Evolutionary conservation across 2,888 invertebrate species (phyloP).

Genomic region (Xanthostigma xanthostigma): DNA sequence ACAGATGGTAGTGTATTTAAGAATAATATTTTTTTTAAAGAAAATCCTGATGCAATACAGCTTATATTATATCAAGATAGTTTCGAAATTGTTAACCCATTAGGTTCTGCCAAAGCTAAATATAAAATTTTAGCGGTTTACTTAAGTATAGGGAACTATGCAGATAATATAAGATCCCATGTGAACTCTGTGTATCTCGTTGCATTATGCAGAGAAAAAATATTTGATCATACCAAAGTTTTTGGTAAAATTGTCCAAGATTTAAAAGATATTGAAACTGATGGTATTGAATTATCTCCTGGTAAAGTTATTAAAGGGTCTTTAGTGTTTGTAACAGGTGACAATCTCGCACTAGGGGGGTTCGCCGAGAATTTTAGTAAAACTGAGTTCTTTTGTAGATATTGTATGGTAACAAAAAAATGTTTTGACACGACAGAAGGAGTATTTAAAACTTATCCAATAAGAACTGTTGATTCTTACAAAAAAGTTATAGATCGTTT

Average conservation of each 20-base stretch:
- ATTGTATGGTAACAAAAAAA: constrained; percentile 9
- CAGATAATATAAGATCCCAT: background rate
- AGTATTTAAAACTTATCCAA: background rate
- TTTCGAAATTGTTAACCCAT: constrained; percentile 14
- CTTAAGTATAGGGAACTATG: background rate
- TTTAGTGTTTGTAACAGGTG: constrained; percentile 13
- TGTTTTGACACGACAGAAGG: background rate
- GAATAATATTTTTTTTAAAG: constrained; percentile 12
- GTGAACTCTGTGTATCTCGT: constrained; percentile 9
- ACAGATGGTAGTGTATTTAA: constrained; percentile 14
- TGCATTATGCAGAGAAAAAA: constrained; percentile 9
- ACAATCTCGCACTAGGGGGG: constrained; percentile 15
- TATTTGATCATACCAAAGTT: constrained; percentile 11
- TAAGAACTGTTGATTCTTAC: background rate
- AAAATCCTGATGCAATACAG: constrained; percentile 13
- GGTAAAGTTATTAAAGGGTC: constrained; percentile 8
- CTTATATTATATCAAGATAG: constrained; percentile 13
- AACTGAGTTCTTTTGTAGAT: constrained; percentile 13
- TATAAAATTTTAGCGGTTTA: constrained; percentile 7
- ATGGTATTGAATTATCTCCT: constrained; percentile 7
- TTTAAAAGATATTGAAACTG: constrained; percentile 11
- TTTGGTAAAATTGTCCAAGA: constrained; percentile 12
- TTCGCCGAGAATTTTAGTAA: constrained; percentile 13
- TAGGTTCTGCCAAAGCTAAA: constrained; percentile 11
- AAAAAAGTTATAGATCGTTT: background rate